Base-by-base conservation (phyloP, 1,140 invertebrate genomes). In the Zaprionus nigranus region DNA sequence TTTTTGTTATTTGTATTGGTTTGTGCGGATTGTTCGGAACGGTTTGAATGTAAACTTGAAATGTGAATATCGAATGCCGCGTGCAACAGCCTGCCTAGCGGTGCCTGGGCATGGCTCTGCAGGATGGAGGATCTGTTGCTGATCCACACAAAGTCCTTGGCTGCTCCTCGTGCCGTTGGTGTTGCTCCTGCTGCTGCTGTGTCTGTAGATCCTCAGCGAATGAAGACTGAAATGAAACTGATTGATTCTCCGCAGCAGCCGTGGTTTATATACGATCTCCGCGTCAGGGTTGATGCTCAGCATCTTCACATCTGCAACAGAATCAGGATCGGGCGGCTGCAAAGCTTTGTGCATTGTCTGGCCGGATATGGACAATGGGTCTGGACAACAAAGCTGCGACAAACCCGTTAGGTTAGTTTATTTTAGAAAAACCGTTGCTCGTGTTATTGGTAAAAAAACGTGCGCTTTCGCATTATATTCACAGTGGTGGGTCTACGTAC, bases 191-290 rank as follows among this genome's bases (percentile, higher is more conserved):
- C 72, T 78, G 49, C 80, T 81, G 61, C 69, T 83, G 78, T 70
- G 82, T 78, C 68, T 82, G 83, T 46, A 85, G 90, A 92, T 91
- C 87, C 80, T 91, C 66, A 87, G 71, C 64, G 79, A 75, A 78
- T 88, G 84, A 82, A 80, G 78, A 86, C 91, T 92, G 91, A 92
- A 92, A 92, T 92, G 91, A 92, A 92, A 92, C 91, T 92, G 91
- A 92, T 91, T 91, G 87, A 90, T 83, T 91, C 88, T 91, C 75
- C 91, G 91, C 87, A 92, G 82, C 77, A 87, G 78, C 63, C 75
- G 61, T 53, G 63, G 73, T 34, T 92, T 92, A 81, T 92, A 92
- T 92, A 92, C 83, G 59, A 51, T 28, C 12, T 56, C 30, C 2
- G 24, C 28, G 28, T 30, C 59, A 63, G 81, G 79, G 85, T 70